Evolutionary conservation across 2,113 vertebrate species (phyloP).

Genomic region (Melanocharis versteri): DNA sequence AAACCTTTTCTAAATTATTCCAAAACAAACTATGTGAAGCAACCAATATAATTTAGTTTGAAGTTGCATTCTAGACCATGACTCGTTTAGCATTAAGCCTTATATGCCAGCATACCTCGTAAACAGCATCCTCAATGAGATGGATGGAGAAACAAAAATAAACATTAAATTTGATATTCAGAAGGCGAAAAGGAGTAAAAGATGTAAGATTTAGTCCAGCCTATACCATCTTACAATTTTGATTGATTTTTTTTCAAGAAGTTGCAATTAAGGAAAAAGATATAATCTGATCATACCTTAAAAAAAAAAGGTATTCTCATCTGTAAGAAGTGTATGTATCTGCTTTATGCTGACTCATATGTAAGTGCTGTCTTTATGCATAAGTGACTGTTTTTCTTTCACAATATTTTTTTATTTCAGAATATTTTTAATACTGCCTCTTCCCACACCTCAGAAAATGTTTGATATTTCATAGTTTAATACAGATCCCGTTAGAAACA

Average conservation of each 20-base stretch:
- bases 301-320: neutral
- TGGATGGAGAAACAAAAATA: neutral
- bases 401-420: neutral
- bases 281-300: neutral
- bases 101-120: neutral
- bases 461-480: neutral
- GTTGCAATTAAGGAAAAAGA: neutral
- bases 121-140: neutral
- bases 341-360: neutral
- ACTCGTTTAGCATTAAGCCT: neutral
- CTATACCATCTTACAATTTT: neutral
- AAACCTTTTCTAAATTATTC: neutral
- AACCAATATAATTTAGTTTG: neutral
- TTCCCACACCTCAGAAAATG: neutral
- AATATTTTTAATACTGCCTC: neutral
- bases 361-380: neutral
- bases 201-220: neutral
- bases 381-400: neutral
- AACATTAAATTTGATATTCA: neutral
- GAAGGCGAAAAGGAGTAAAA: neutral
- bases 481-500: neutral
- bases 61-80: neutral
- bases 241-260: neutral
- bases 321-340: neutral
- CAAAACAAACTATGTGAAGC: neutral